Percentiles rank a stretch among this genome's conserved stretches.
These are phyloP conservation scores for Apolygus lucorum DNA, from an alignment of 1,140 invertebrate genomes.

Conservation along the genomic window DNA sequence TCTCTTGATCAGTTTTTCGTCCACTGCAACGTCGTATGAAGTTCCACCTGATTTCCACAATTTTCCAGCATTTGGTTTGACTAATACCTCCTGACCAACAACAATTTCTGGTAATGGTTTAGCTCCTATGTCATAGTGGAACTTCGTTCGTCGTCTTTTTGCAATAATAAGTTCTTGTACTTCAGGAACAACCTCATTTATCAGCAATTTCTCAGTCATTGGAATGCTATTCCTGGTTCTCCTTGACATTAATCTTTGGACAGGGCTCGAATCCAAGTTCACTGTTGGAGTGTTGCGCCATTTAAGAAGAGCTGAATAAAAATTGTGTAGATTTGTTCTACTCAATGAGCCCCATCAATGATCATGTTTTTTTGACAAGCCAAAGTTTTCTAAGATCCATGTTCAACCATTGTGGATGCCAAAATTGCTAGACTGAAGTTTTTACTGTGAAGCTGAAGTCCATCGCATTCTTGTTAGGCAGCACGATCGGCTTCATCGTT, in stretches of 20 bases:
- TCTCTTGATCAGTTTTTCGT: neutral
- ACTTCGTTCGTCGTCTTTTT: neutral
- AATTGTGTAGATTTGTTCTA: too few relatives aligned
- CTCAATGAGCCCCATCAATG: too few relatives aligned
- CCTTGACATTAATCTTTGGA: neutral
- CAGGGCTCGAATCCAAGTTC: neutral
- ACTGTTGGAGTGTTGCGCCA: neutral
- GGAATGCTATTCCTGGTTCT: neutral
- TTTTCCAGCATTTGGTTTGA: neutral
- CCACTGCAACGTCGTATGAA: neutral
- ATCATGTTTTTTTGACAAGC: too few relatives aligned
- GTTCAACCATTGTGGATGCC: too few relatives aligned
- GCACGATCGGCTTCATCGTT: too few relatives aligned
- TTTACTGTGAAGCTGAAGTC: too few relatives aligned
- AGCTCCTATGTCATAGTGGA: neutral
- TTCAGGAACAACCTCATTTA: neutral
- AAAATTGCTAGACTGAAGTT: too few relatives aligned
- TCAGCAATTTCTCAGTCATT: neutral
- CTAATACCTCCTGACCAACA: neutral
- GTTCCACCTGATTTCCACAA: neutral
- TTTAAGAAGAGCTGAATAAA: neutral
- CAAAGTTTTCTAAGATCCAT: too few relatives aligned
- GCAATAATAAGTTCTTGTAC: neutral
- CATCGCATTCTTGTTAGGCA: too few relatives aligned
- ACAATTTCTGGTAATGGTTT: neutral